Evolutionary conservation across 2,888 invertebrate species (phyloP), one percentile per base, ranked within the genome.

Genomic region (Ganaspis brasiliensis): DNA sequence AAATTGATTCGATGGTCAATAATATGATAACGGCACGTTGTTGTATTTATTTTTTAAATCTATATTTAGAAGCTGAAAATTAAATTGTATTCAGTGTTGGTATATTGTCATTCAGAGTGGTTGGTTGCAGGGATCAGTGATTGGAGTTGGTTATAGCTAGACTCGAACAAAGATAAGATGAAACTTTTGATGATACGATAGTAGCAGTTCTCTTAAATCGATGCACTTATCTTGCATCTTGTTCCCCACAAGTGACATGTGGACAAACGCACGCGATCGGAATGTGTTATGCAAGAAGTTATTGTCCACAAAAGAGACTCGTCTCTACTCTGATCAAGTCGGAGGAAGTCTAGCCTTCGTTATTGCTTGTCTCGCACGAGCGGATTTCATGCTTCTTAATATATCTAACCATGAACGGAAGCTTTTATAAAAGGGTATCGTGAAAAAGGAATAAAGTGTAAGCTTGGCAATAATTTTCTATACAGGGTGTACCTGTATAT

Each of bases 131-230:
- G 45, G 21, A n/a, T 21, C 45, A 45, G 67, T 67, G 40, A 45
- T 67, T 67, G 24, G 19, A 26, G n/a, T 45, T 35, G 67, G 24
- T 24, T 67, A 67, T 24, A 21, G 67, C 21, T 24, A 67, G 67
- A 67, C 67, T 67, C 21, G 40, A 45, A 63, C 45, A 63, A n/a
- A n/a, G n/a, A n/a, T n/a, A 63, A 63, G 63, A 40, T 63, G 40
- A 63, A 12, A n/a, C 67, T 45, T 67, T 67, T 45, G 16, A 61
- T 10, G 35, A 0, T 16, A 31, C 2, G 35, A 61, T 61, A 67
- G 24, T 24, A 24, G 45, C 24, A 45, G 24, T 67, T 24, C 45
- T 24, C 24, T 40, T 45, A 67, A 67, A 45, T 67, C 45, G 67
- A 67, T 67, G 63, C 45, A 67, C n/a, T 67, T 45, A 67, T 67